Percentiles rank a stretch among this genome's conserved stretches.
phyloP scores from a whole-genome alignment of 2,113 vertebrate species.

The Struthio camelus region DNA sequence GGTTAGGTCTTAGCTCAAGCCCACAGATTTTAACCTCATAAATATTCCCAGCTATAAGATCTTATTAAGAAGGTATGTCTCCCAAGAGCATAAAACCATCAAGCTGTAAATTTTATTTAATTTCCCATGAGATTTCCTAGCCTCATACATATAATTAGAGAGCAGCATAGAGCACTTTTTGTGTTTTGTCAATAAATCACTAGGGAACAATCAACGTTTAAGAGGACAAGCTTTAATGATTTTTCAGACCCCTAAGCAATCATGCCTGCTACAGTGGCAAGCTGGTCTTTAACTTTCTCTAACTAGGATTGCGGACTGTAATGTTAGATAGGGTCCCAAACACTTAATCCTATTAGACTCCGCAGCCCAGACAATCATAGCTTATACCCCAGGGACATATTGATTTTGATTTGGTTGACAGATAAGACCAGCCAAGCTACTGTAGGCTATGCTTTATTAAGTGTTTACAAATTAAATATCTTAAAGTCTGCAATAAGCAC shows the following conservation, averaged over 20 bases:
- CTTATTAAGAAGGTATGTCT: conserved; percentile 97
- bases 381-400: conserved; percentile 71
- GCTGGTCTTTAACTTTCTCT: conserved; percentile 91
- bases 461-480: conserved; percentile 83
- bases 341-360: conserved; percentile 81
- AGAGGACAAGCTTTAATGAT: conserved; percentile 94
- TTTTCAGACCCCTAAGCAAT: conserved; percentile 91
- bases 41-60: conserved; percentile 92
- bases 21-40: conserved; percentile 88
- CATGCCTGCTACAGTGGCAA: conserved; percentile 81
- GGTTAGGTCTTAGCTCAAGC: conserved; percentile 79
- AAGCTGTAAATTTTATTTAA: conserved; percentile 98
- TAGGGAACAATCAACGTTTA: conserved; percentile 93
- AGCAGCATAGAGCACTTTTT: conserved; percentile 90
- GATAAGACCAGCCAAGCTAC: conserved; percentile 70
- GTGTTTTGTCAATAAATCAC: conserved; percentile 98
- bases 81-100: conserved; percentile 93
- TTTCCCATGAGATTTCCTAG: conserved; percentile 93
- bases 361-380: conserved; percentile 77
- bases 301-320: conserved; percentile 86
- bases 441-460: conserved; percentile 79
- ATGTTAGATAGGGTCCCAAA: conserved; percentile 78
- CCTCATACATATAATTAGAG: conserved; percentile 99
- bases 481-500: conserved; percentile 57
- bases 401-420: conserved; percentile 78